These are phyloP conservation scores for Tetraneura akinire DNA, from an alignment of 1,140 invertebrate species.

Conservation along the genomic window DNA sequence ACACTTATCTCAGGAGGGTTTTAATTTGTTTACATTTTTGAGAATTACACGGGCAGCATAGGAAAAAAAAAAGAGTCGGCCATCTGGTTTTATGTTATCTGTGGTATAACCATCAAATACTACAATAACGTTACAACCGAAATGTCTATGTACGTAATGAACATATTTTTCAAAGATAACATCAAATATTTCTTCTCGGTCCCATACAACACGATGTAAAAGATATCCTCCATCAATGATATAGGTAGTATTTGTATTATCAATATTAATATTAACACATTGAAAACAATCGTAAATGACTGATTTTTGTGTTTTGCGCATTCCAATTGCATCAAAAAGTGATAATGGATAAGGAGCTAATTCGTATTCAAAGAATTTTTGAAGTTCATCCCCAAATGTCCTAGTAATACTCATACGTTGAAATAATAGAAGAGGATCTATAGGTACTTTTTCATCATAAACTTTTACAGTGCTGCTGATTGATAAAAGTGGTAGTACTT, in stretches of 20 bases:
- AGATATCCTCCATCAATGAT: constrained; percentile 55
- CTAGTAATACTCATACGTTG: constrained; percentile 58
- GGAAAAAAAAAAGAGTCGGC: no score
- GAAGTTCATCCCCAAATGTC: constrained; percentile 57
- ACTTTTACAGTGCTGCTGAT: neutral
- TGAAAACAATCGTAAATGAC: constrained; percentile 57
- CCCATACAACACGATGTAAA: constrained; percentile 55
- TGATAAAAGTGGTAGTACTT: neutral
- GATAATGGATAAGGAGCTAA: constrained; percentile 58
- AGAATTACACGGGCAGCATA: no score
- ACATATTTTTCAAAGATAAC: neutral
- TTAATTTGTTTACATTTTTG: no score
- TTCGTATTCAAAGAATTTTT: no score
- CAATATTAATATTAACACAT: neutral
- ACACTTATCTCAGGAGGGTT: no score
- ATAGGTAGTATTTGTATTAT: constrained; percentile 20
- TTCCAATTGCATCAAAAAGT: constrained; percentile 59
- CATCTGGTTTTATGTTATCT: no score
- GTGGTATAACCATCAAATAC: neutral
- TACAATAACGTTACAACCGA: no score
- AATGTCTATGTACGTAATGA: no score
- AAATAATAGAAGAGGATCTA: constrained; percentile 59
- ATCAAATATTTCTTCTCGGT: neutral
- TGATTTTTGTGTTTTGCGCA: constrained; percentile 59
- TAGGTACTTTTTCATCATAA: constrained; percentile 55